Base-by-base conservation (phyloP, 2,888 invertebrate genomes). In the Bembecia ichneumoniformis region DNA sequence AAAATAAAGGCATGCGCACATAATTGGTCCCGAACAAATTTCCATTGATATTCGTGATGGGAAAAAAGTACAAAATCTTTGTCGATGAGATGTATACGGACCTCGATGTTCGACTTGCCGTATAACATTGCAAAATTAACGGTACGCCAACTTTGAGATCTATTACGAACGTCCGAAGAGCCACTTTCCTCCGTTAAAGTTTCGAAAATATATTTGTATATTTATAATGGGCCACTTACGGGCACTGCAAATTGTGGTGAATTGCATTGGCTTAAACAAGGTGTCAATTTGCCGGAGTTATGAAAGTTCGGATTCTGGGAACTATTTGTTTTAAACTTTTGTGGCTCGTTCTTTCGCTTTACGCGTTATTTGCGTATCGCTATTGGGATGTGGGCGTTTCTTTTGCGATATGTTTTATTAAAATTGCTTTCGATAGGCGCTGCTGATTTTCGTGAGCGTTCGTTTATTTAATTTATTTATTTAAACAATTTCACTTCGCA, bases 221-320 rank as follows among this genome's bases (percentile, higher is more conserved):
- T 66, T 68, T 75, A 78, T 86, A 86, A 86, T 84, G 75, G 83
- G 73, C 84, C 86, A 86, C 86, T 86, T 86, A 84, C 77, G 70
- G 70, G 68, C 74, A 65, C 72, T 69, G 83, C 83, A 84, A 84
- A 84, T 86, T 80, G 83, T 79, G 70, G 73, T 68, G 82, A 77
- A 82, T 81, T 79, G 83, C 82, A 73, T 74, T 72, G 80, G 68
- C 64, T 74, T 74, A 73, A 76, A 80, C 86, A 83, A 86, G 86
- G 86, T 87, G 86, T 86, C 86, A 87, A 87, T 87, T 87, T 87
- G 77, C 81, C 64, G 72, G 71, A 86, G 84, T 86, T 84, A 86
- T 86, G 86, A 84, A 84, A 86, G 80, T 72, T 72, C 66, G 66
- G 67, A 64, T 86, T 84, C 86, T 76, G 47, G 68, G 86, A 86